phyloP scores from a whole-genome alignment of 2,888 invertebrate genomes.

The Muscina levida region DNA sequence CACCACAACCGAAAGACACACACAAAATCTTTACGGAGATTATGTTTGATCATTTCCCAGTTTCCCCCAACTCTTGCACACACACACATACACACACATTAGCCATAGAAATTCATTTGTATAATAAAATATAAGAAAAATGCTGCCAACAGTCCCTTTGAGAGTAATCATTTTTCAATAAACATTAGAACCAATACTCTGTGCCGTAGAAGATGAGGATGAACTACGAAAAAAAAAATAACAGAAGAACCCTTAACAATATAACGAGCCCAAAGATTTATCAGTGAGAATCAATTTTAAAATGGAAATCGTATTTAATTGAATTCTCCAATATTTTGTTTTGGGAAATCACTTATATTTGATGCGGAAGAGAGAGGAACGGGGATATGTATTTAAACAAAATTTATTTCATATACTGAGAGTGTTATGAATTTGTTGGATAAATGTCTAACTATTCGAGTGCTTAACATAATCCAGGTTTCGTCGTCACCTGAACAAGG shows the following conservation, averaged over 20 bases:
- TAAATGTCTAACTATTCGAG: too few species aligned
- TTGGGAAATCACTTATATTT: too few species aligned
- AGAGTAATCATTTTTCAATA: slow-evolving; percentile 65
- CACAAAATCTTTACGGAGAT: slow-evolving; percentile 28
- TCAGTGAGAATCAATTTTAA: slow-evolving; percentile 23
- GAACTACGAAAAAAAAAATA: background rate
- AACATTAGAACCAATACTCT: slow-evolving; percentile 37
- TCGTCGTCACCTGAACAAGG: too few species aligned
- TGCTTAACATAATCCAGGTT: too few species aligned
- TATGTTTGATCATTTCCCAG: slow-evolving; percentile 14
- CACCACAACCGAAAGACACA: slow-evolving; percentile 32
- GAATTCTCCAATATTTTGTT: background rate
- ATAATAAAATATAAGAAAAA: slow-evolving; percentile 43
- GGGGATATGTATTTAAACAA: too few species aligned
- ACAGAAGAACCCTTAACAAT: background rate
- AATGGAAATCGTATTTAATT: slow-evolving; percentile 26
- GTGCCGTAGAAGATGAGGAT: background rate
- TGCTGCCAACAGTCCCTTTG: slow-evolving; percentile 55
- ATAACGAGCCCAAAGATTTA: background rate
- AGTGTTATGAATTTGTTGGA: too few species aligned
- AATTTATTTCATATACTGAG: too few species aligned
- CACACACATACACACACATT: slow-evolving; percentile 15
- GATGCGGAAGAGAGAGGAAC: too few species aligned
- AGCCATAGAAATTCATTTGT: slow-evolving; percentile 8
- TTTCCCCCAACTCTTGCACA: background rate